A percentile compares a stretch with the other conserved stretches of the same genome.
phyloP scores from a whole-genome alignment of 2,113 vertebrate species.

The Diglossa brunneiventris region DNA sequence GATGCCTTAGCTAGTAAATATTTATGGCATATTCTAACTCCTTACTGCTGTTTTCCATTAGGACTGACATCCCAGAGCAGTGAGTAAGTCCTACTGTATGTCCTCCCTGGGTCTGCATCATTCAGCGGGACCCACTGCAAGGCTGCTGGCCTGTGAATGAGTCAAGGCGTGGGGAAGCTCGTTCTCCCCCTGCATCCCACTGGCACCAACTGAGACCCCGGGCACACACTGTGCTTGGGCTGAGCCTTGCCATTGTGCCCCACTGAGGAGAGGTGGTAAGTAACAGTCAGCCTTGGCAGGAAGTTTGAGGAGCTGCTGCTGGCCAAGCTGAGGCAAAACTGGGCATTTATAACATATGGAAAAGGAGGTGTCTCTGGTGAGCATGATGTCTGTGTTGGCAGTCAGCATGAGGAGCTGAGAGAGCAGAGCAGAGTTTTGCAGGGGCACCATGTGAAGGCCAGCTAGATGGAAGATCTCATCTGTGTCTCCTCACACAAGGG shows the following conservation, averaged over 20 bases:
- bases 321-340: not conserved
- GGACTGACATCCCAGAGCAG: conserved; percentile 8
- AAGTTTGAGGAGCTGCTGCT: not conserved
- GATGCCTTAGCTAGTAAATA: conserved; percentile 15
- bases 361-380: not conserved
- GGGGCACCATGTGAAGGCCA: not conserved
- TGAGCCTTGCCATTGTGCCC: fast-evolving
- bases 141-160: not conserved
- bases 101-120: not conserved
- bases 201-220: not conserved
- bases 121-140: fast-evolving
- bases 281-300: not conserved
- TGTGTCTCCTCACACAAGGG: not conserved
- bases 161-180: not conserved
- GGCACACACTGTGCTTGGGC: not conserved
- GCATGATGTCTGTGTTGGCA: fast-evolving
- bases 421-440: not conserved
- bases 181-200: not conserved
- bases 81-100: not conserved
- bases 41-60: conserved; percentile 19
- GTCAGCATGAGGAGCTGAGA: not conserved
- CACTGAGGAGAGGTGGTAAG: not conserved
- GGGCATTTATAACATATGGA: not conserved
- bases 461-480: not conserved
- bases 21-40: conserved; percentile 15